phyloP scores from a whole-genome alignment of 2,797 vertebrate genomes.

The Spondyliosoma cantharus region DNA sequence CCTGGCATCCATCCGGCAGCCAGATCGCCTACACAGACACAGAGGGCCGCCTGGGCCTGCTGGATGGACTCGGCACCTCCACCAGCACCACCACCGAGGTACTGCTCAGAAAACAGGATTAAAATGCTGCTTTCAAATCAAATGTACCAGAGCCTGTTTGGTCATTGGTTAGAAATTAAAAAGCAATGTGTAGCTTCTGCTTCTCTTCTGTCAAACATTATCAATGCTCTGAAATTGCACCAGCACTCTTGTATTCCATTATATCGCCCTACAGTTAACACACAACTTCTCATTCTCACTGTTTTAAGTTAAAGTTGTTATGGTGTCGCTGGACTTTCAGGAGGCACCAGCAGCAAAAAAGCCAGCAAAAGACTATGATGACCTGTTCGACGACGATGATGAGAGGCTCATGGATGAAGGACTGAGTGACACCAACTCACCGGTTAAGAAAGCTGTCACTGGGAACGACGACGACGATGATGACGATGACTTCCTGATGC shows the following conservation, averaged over 20 bases:
- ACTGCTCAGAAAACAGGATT: rapidly evolving
- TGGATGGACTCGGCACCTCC: slow-evolving; percentile 84
- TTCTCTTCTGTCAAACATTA: too few species aligned
- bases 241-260: too few species aligned
- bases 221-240: too few species aligned
- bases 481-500: slow-evolving; percentile 83
- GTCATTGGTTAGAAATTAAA: too few species aligned
- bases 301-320: background rate
- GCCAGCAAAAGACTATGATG: slow-evolving; percentile 83
- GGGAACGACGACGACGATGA: slow-evolving; percentile 78
- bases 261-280: background rate
- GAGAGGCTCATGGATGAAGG: slow-evolving; percentile 86
- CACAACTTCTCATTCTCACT: background rate
- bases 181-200: too few species aligned
- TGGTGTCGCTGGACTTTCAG: background rate
- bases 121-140: background rate
- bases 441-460: slow-evolving; percentile 73
- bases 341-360: slow-evolving; percentile 52
- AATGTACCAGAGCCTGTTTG: too few species aligned
- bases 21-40: slow-evolving; percentile 93
- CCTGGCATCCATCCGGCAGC: slow-evolving; percentile 90
- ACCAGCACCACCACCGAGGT: slow-evolving; percentile 69
- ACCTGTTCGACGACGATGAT: slow-evolving; percentile 90
- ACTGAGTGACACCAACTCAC: slow-evolving; percentile 79
- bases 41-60: slow-evolving; percentile 93